phyloP scores from a whole-genome alignment of 1,140 invertebrate genomes.

The Cataglyphis hispanica region DNA sequence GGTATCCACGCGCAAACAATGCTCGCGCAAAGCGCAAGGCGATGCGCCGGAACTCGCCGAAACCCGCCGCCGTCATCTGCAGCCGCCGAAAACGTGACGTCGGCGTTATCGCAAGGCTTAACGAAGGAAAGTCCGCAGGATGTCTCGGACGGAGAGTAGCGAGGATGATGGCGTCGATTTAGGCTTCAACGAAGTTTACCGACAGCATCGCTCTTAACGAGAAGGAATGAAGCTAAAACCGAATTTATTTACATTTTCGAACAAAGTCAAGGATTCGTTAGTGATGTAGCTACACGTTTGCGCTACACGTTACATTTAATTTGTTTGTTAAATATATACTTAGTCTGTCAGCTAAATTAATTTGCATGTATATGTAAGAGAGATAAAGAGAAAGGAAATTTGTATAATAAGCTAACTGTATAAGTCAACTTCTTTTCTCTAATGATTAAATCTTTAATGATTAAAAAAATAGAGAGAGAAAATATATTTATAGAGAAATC shows the following conservation, averaged over 20 bases:
- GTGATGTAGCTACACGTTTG: background rate
- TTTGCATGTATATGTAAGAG: background rate
- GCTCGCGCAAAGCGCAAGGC: conserved; percentile 2
- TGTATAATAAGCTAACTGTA: no score
- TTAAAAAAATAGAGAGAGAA: no score
- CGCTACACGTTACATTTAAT: background rate
- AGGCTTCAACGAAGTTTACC: conserved; percentile 6
- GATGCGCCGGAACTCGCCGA: conserved; percentile 44
- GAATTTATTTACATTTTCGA: background rate
- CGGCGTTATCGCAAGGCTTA: conserved; percentile 53
- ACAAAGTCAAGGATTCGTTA: background rate
- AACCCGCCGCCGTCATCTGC: conserved; percentile 8
- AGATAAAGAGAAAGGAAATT: no score
- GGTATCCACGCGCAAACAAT: conserved; percentile 68
- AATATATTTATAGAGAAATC: no score
- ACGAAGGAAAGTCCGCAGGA: conserved; percentile 33
- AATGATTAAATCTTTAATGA: no score
- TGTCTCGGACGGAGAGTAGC: background rate
- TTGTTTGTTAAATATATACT: background rate
- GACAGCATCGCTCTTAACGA: background rate
- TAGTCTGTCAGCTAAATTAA: background rate
- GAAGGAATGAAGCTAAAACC: conserved; percentile 1
- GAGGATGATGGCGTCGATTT: background rate
- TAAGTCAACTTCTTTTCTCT: no score
- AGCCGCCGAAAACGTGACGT: conserved; percentile 65